Evolutionary conservation across 2,888 invertebrate species (phyloP), one percentile per base, ranked within the genome.

Genomic region (Drosophila cognata): DNA sequence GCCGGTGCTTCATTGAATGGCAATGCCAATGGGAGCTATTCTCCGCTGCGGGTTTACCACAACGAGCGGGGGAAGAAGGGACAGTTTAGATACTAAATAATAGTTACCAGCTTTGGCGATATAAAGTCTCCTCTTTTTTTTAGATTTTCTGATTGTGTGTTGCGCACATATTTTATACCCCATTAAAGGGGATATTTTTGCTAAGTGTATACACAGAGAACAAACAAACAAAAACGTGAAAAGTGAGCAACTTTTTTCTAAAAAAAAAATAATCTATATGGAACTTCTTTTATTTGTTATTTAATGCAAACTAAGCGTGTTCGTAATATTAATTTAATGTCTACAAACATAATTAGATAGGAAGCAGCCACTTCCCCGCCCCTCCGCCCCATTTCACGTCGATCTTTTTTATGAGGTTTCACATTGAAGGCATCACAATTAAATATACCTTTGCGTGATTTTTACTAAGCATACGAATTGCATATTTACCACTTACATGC

Each of bases 1-100:
- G 81, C 84, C 5, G 80, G 87, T 10, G 79, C 84, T 31, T 93
- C 94, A 1, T 74, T 88, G 0, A 88, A 89, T 64, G 89, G 88
- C 64, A 92, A 88, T 63, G 90, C 90, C 65, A 96, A 96, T 87
- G 96, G 96, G 61, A 95, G 95, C 74, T 97, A 97, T 91, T 96
- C 97, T 21, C 97, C 97, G 1, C 94, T 97, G 91, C 94, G 96
- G 83, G 96, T 97, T 16, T 97, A 97, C 91, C 97, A 97, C 93
- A 97, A 97, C 90, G 96, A 96, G 88, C 94, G 96, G 88, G 96
- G 96, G 74, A 95, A 95, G 91, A 97, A 97, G 93, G 96, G 96
- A 72, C 96, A 97, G 91, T 97, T 97, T 94, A 95, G 96, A 92
- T 97, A 97, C 93, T 97, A 94, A 94, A 80, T 31, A 41, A 31